Evolutionary conservation across 1,140 invertebrate genomes (phyloP).

Genomic region (Drosophila subpulchrella): DNA sequence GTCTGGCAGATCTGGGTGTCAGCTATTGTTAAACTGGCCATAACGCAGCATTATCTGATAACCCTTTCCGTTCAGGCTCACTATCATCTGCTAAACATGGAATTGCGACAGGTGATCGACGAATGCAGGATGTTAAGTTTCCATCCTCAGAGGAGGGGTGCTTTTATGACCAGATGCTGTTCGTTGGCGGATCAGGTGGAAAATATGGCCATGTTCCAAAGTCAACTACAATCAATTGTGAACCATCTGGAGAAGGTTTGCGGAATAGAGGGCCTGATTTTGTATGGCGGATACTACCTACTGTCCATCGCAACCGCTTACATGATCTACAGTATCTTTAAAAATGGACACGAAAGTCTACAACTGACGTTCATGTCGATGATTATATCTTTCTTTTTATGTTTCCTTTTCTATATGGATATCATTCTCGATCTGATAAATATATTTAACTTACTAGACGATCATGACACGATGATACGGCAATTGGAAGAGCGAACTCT

Average conservation of each 20-base stretch:
- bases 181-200: slow-evolving; percentile 24
- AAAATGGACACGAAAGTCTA: background rate
- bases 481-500: slow-evolving; percentile 13
- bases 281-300: slow-evolving; percentile 10
- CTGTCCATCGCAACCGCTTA: background rate
- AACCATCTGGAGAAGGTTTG: background rate
- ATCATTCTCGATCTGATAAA: background rate
- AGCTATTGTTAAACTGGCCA: background rate
- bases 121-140: slow-evolving; percentile 2
- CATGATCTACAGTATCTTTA: background rate
- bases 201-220: background rate
- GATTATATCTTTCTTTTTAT: background rate
- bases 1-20: background rate
- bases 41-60: slow-evolving; percentile 10
- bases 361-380: background rate
- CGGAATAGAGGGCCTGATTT: slow-evolving; percentile 11
- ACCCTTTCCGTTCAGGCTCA: slow-evolving; percentile 6
- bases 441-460: slow-evolving; percentile 5
- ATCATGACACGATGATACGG: background rate
- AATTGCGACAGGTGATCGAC: slow-evolving; percentile 11
- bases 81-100: slow-evolving; percentile 20
- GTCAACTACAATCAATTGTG: background rate
- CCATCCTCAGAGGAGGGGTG: background rate
- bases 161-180: slow-evolving; percentile 30
- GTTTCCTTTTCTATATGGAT: slow-evolving; percentile 10